Base-by-base conservation (phyloP, 2,888 invertebrate species). In the Parochlus steinenii region DNA sequence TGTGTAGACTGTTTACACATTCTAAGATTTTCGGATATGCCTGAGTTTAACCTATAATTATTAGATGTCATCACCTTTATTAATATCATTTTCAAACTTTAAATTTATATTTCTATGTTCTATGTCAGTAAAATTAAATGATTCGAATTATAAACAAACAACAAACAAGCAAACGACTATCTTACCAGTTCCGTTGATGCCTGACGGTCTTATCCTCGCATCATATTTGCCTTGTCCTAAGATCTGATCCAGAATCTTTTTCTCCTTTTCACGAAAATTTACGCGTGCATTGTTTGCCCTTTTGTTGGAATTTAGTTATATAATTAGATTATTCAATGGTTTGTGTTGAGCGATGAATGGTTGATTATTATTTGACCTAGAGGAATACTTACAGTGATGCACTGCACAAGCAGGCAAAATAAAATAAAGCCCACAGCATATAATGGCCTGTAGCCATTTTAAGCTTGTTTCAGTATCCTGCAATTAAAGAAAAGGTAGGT, bases 181-280 rank as follows among this genome's bases (percentile, higher is more conserved):
- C 74, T 73, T 68, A 87, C 89, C 89, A 74, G 87, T 87, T 58
- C 85, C 87, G 61, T 90, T 89, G 61, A 85, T 77, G 48, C 90
- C 90, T 37, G 86, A 86, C 36, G 90, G 90, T 54, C 90, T 67
- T 56, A 90, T 90, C 53, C 89, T 69, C 45, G 87, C 86, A 64
- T 90, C 90, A 69, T 90, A 90, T 47, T 81, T 71, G 46, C 82
- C 82, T 42, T 81, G 81, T 44, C 87, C 87, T 53, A 90, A 69
- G 61, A 90, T 90, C 64, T 81, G 78, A 63, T 90, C 90, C 61
- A 90, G 66, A 51, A 90, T 85, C 64, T 86, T 79, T 61, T 90
- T 90, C 65, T 90, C 90, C 63, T 82, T 86, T 66, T 85, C 86
- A 50, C 90, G 73, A 67, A 83, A 87, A 70, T 89, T 89, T 59